Percentiles rank a stretch among this genome's conserved stretches.
These are phyloP conservation scores for Sesia bembeciformis DNA, from an alignment of 2,888 invertebrate genomes.

Conservation along the genomic window DNA sequence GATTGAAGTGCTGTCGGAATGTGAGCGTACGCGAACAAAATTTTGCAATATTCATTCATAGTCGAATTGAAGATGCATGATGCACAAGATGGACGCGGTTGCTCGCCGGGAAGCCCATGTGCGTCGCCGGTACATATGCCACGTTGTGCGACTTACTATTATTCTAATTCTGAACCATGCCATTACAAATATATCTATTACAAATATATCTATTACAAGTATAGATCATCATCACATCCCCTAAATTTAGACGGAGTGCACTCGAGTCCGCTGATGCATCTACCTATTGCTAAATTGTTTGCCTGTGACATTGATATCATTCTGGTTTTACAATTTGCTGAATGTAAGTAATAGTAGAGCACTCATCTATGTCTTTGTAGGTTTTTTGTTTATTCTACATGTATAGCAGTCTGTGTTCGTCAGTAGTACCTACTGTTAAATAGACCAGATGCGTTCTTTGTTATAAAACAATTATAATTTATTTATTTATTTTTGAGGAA, in stretches of 20 bases:
- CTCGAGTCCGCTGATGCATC: conserved; percentile 8
- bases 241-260: conserved; percentile 51
- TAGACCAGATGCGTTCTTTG: too few species aligned
- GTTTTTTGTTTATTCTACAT: too few species aligned
- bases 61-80: conserved; percentile 2
- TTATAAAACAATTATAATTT: too few species aligned
- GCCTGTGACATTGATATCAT: too few species aligned
- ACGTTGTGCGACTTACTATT: conserved; percentile 35
- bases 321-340: too few species aligned
- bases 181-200: conserved; percentile 27
- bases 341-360: too few species aligned
- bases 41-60: not conserved
- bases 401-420: too few species aligned
- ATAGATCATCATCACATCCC: conserved; percentile 17
- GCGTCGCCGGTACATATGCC: conserved; percentile 23
- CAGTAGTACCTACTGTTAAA: too few species aligned
- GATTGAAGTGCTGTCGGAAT: too few species aligned
- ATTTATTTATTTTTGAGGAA: too few species aligned
- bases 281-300: not conserved
- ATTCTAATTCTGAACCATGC: conserved; percentile 42
- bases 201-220: not conserved
- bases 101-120: conserved; percentile 33
- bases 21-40: not conserved
- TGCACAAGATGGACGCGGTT: conserved; percentile 49
- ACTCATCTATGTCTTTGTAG: too few species aligned